Percentiles rank a stretch among this genome's conserved stretches.
Evolutionary conservation across 2,113 vertebrate genomes (phyloP).

Genomic region (Oreochromis aureus): DNA sequence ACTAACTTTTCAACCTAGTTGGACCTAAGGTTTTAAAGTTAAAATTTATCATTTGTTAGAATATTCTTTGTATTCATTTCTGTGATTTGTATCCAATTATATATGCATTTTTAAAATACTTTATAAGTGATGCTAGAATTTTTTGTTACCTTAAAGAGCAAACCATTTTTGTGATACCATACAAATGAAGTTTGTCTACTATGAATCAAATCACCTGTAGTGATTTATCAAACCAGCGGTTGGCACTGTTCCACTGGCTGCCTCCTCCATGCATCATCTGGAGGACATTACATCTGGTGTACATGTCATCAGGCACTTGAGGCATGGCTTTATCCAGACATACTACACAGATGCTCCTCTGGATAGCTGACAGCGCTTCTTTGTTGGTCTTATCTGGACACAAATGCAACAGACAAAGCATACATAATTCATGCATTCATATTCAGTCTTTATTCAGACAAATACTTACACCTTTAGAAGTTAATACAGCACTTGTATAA

Average conservation of each 20-base stretch:
- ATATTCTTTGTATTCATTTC: not conserved
- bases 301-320: slow-evolving; percentile 68
- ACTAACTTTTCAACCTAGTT: not conserved
- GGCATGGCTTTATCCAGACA: slow-evolving; percentile 85
- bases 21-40: not conserved
- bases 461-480: not conserved
- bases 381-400: slow-evolving; percentile 85
- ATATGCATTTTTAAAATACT: not conserved
- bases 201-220: slow-evolving; percentile 76
- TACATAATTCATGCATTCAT: not conserved
- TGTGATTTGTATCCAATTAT: not conserved
- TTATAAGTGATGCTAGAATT: not conserved
- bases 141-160: not conserved
- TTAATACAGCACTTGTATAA: not conserved
- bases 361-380: slow-evolving; percentile 81
- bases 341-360: slow-evolving; percentile 89
- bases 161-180: not conserved
- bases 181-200: not conserved
- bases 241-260: slow-evolving; percentile 84
- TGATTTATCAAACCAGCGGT: slow-evolving; percentile 98
- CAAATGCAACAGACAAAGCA: not conserved
- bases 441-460: not conserved
- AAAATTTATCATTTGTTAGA: not conserved
- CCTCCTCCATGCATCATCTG: slow-evolving; percentile 96
- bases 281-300: slow-evolving; percentile 75